Conservation (phyloP, 2,888 invertebrate species). For the Anagyrus pseudococci region DNA sequence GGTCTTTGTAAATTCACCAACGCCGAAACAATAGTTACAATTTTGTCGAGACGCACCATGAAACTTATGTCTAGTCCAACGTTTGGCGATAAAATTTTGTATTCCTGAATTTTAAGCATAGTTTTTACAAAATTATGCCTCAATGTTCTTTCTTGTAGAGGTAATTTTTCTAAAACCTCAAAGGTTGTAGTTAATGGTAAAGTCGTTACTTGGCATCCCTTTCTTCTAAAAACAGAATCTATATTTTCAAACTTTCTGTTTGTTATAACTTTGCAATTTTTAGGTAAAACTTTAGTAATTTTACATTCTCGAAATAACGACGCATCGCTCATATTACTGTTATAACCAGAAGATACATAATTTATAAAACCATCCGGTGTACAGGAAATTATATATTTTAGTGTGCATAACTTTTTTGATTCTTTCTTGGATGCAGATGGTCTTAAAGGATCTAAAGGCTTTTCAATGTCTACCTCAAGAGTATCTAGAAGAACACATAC, state of each 20-base stretch:
- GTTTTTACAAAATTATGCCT: neutral
- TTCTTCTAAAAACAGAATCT: neutral
- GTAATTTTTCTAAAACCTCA: no score
- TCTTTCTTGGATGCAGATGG: neutral
- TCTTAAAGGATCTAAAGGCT: neutral
- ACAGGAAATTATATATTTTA: neutral
- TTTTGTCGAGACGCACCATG: neutral
- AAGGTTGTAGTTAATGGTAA: no score
- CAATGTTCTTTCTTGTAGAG: neutral
- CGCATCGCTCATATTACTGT: neutral
- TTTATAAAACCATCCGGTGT: neutral
- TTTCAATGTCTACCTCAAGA: neutral
- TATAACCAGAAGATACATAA: neutral
- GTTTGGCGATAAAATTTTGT: neutral
- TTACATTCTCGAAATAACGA: neutral
- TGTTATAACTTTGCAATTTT: neutral
- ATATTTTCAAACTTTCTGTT: neutral
- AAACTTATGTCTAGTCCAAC: neutral
- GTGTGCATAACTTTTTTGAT: neutral
- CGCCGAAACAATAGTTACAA: neutral
- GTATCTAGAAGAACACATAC: neutral
- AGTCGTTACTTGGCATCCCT: neutral
- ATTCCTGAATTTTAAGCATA: neutral
- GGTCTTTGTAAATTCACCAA: neutral
- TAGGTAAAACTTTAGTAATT: neutral